These are phyloP conservation scores for Plumapathes pennacea DNA, from an alignment of 92 coral and sea anemone genomes.

Conservation along the genomic window DNA sequence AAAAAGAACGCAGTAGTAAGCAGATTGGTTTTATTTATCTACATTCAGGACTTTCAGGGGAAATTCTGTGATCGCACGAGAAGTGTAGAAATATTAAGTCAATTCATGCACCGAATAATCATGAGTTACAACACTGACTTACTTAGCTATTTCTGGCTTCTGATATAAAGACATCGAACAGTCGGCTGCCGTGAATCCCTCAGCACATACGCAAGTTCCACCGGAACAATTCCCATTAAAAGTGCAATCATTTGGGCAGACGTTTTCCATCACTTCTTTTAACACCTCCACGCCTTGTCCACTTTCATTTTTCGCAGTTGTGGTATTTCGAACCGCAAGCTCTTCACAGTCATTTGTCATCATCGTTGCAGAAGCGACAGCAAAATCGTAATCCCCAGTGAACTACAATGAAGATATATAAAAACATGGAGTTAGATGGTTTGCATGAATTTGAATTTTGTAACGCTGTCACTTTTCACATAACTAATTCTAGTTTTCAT, in stretches of 20 bases:
- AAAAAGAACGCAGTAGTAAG: too few relatives aligned
- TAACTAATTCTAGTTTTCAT: too few relatives aligned
- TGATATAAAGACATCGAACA: conserved; percentile 56
- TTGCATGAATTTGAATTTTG: too few relatives aligned
- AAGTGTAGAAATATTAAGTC: too few relatives aligned
- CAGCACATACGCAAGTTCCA: conserved; percentile 47
- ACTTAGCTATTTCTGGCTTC: conserved; percentile 28
- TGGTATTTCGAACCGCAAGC: conserved; percentile 4
- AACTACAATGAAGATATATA: conserved; percentile 2
- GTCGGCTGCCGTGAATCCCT: conserved; percentile 48
- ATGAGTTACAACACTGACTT: neutral
- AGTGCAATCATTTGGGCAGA: conserved; percentile 64
- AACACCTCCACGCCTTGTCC: too few relatives aligned
- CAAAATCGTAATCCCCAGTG: conserved; percentile 33
- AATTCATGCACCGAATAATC: too few relatives aligned
- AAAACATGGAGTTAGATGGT: too few relatives aligned
- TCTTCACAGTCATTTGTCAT: conserved; percentile 33
- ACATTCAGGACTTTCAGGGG: neutral
- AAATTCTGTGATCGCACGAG: neutral
- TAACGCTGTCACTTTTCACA: neutral
- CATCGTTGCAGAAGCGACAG: conserved; percentile 17
- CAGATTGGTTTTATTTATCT: too few relatives aligned
- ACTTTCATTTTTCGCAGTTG: conserved; percentile 6
- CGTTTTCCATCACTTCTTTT: conserved; percentile 11
- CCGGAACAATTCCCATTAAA: conserved; percentile 50